Evolutionary conservation across 2,797 vertebrate genomes (phyloP).

Genomic region (Pseudochirops cupreus): DNA sequence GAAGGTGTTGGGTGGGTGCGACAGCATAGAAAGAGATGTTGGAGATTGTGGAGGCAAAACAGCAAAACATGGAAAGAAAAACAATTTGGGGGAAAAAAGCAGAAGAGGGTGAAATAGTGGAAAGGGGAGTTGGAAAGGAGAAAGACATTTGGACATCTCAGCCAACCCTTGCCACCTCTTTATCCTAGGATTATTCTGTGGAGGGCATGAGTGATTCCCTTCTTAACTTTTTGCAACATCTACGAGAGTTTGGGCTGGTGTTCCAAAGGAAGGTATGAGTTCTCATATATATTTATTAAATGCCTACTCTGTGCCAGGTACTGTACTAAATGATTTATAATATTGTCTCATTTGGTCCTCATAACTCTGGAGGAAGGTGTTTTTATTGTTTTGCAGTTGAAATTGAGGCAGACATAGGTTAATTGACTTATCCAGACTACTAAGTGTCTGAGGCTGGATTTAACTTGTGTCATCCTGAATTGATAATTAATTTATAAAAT

Average conservation of each 20-base stretch:
- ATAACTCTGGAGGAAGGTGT: neutral
- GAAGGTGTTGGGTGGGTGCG: neutral
- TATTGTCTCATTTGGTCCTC: neutral
- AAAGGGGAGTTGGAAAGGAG: neutral
- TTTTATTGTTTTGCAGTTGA: neutral
- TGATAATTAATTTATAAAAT: neutral
- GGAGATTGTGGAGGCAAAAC: neutral
- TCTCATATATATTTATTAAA: neutral
- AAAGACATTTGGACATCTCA: neutral
- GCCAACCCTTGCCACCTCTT: neutral
- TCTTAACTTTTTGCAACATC: constrained; percentile 93
- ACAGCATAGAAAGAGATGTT: neutral
- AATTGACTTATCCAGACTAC: neutral
- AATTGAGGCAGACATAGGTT: neutral
- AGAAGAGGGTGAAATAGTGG: neutral
- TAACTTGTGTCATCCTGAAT: neutral
- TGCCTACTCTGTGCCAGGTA: neutral
- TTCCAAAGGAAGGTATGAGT: constrained; percentile 94
- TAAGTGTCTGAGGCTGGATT: neutral
- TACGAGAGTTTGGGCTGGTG: constrained; percentile 95
- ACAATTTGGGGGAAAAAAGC: neutral
- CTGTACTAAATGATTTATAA: neutral
- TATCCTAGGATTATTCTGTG: constrained; percentile 93
- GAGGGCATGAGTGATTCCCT: constrained; percentile 96
- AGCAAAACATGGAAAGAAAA: neutral